Percentiles rank a stretch among this genome's conserved stretches.
phyloP scores from a whole-genome alignment of 1,140 invertebrate species.

The Helicoverpa armigera region DNA sequence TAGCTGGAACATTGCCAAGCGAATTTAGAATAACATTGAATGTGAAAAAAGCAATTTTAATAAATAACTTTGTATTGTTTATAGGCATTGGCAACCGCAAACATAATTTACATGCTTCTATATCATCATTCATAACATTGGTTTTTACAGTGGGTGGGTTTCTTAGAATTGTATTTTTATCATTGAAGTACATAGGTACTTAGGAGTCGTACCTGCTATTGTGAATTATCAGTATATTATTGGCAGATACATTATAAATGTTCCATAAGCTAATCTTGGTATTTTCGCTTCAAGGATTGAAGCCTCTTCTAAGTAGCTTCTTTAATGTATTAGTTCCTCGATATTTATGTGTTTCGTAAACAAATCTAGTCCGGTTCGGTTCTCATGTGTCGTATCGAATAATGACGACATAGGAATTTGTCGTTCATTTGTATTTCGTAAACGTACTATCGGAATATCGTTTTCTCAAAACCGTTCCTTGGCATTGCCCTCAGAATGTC shows the following conservation, averaged over 20 bases:
- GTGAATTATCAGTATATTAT: background rate
- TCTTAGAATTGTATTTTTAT: conserved; percentile 19
- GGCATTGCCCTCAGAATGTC: conserved; percentile 75
- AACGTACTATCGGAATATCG: conserved; percentile 81
- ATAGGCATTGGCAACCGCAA: conserved; percentile 60
- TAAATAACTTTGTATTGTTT: conserved; percentile 71
- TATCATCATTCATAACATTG: conserved; percentile 53
- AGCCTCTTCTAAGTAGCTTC: too few relatives aligned
- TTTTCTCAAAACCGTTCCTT: conserved; percentile 84
- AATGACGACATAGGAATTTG: conserved; percentile 80
- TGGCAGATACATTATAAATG: background rate
- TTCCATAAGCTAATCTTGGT: too few relatives aligned
- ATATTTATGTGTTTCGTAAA: background rate
- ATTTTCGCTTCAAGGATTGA: too few relatives aligned
- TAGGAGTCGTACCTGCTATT: background rate
- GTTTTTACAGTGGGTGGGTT: conserved; percentile 41
- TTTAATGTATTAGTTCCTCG: background rate
- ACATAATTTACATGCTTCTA: conserved; percentile 64
- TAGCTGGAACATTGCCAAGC: conserved; percentile 73
- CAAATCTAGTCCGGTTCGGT: conserved; percentile 55
- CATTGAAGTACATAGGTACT: background rate
- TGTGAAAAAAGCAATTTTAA: conserved; percentile 73
- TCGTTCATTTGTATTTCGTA: conserved; percentile 70
- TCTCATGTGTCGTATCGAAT: conserved; percentile 79
- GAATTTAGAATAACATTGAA: conserved; percentile 71